Evolutionary conservation across 2,113 vertebrate species (phyloP), one percentile per base, ranked within the genome.

Genomic region (Caranx ignobilis): DNA sequence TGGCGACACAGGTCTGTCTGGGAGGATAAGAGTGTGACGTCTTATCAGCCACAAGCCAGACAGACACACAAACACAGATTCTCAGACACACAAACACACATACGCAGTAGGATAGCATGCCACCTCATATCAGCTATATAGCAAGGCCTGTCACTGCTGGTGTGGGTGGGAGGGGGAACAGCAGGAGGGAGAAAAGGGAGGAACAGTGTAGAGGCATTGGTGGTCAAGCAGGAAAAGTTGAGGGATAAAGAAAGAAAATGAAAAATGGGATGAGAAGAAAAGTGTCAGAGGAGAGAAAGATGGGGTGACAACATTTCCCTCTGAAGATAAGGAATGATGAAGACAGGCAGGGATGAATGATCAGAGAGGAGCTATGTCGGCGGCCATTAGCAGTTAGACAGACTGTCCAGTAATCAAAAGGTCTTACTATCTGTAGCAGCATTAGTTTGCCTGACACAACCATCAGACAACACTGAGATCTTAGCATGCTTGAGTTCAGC

Each of bases 1-100:
- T 73, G 41, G 79, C 41, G 16, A 88, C 79, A 87, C 60, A 62
- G 70, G 84, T 79, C 88, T 89, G 86, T 85, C 85, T 41, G 65
- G 54, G 69, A 87, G 90, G 85, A 92, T 88, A 85, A 90, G 64
- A 85, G 77, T 70, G 52, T 81, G 86, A 87, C 79, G 47, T 83
- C 85, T 92, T 89, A 89, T 92, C 91, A 89, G 79, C 63, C 68
- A 73, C 39, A 54, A 87, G 79, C 81, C 87, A 92, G 85, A 84
- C 85, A 80, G 43, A 84, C 84, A 84, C 75, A 68, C 72, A 71
- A 26, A 72, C 34, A 71, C 66, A 76, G 26, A 71, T 19, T 35
- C 48, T 16, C 39, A 54, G 6, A 54, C 66, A 79, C 47, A 68
- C 31, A 55, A 6, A 54, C 66, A 79, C n/a, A 68, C 34, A 63